These are phyloP conservation scores for Phalacrocorax carbo DNA, from an alignment of 2,113 vertebrate species.

Conservation along the genomic window DNA sequence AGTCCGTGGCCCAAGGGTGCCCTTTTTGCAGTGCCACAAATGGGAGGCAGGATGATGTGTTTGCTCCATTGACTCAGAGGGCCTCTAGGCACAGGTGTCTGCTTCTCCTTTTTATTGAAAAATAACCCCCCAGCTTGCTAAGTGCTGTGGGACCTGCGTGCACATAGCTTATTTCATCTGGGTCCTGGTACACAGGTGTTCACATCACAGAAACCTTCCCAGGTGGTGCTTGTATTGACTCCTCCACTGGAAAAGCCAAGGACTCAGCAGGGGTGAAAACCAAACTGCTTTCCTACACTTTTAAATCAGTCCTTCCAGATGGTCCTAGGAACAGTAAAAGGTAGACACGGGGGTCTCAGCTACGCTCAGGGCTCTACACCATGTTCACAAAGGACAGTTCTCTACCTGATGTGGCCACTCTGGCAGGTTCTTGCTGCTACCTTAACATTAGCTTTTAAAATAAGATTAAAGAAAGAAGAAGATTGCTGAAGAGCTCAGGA, in stretches of 20 bases:
- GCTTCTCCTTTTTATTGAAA: not conserved
- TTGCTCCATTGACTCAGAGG: not conserved
- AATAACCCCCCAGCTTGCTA: not conserved
- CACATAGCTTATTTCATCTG: not conserved
- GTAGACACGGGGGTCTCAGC: fast-evolving
- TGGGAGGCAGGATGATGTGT: not conserved
- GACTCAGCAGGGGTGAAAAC: not conserved
- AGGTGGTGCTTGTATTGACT: not conserved
- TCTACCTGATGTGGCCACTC: not conserved
- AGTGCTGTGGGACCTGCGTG: not conserved
- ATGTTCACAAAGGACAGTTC: not conserved
- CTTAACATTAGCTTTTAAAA: not conserved
- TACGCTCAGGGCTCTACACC: not conserved
- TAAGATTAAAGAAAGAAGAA: not conserved
- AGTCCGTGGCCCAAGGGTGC: not conserved
- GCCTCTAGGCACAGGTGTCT: not conserved
- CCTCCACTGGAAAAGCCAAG: not conserved
- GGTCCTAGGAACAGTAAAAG: not conserved
- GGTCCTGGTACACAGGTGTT: not conserved
- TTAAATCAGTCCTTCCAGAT: slow-evolving; percentile 5
- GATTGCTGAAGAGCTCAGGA: not conserved
- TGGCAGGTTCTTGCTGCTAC: not conserved
- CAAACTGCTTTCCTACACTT: not conserved
- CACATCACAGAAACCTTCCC: slow-evolving; percentile 20
- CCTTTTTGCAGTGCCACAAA: not conserved